Conservation (phyloP, 2,113 vertebrate species). For the Sterna hirundo region DNA sequence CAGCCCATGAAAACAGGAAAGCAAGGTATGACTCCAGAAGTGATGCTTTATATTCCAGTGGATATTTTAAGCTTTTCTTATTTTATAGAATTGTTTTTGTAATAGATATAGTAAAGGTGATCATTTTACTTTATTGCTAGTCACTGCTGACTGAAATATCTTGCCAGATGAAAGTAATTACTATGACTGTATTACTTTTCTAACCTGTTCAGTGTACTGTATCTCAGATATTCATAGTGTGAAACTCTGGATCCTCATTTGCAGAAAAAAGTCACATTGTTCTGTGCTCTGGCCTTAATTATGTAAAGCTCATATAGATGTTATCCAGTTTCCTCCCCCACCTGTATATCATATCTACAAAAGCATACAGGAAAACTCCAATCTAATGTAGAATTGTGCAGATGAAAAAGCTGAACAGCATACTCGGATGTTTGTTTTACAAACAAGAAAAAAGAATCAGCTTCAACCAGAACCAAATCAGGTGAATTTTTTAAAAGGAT, state of each 20-base stretch:
- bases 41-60: slow-evolving; percentile 17
- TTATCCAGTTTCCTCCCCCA: background rate
- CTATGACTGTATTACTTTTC: slow-evolving; percentile 62
- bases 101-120: slow-evolving; percentile 71
- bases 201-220: slow-evolving; percentile 45
- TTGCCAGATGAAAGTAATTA: slow-evolving; percentile 76
- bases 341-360: background rate
- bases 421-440: background rate
- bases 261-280: background rate
- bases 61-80: slow-evolving; percentile 64
- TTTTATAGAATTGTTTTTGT: slow-evolving; percentile 72
- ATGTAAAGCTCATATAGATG: background rate
- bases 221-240: background rate
- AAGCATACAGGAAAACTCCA: slow-evolving; percentile 1
- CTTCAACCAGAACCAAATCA: background rate
- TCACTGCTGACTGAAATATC: slow-evolving; percentile 71
- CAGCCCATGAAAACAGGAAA: background rate
- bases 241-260: slow-evolving; percentile 30
- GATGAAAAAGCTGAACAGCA: background rate
- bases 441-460: background rate
- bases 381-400: background rate
- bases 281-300: slow-evolving; percentile 31
- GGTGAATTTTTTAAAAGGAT: background rate
- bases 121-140: slow-evolving; percentile 69
- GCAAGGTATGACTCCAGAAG: background rate